Percentiles rank a stretch among this genome's conserved stretches.
Conservation (phyloP, 2,113 vertebrate genomes). For the Thomomys bottae region DNA sequence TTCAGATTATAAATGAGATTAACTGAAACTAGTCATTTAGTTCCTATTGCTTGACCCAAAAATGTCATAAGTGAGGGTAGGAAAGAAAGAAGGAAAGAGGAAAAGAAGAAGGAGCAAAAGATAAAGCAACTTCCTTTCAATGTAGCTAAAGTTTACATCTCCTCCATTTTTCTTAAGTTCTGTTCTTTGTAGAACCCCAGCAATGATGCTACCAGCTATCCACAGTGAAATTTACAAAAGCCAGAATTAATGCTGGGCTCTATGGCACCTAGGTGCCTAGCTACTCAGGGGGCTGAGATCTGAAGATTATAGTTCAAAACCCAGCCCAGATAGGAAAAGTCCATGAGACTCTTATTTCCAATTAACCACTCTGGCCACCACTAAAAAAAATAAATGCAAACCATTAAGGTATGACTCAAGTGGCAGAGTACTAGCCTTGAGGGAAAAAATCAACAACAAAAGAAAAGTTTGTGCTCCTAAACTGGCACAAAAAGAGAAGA, state of each 20-base stretch:
- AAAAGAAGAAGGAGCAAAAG: not conserved
- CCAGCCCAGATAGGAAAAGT: too few species aligned
- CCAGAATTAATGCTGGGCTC: not conserved
- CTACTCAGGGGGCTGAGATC: too few species aligned
- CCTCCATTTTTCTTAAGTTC: conserved; percentile 2
- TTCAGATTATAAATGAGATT: conserved; percentile 29
- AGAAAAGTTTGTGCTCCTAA: too few species aligned
- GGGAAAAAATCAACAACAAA: too few species aligned
- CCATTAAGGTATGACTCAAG: too few species aligned
- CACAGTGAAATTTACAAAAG: not conserved
- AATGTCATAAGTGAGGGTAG: not conserved
- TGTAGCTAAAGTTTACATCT: not conserved
- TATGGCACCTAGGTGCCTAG: too few species aligned
- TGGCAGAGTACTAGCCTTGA: too few species aligned
- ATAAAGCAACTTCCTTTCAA: not conserved
- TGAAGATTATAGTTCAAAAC: too few species aligned
- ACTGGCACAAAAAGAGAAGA: too few species aligned
- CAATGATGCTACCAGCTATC: not conserved
- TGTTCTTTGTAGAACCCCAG: not conserved
- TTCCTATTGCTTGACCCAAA: conserved; percentile 28
- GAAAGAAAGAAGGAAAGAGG: not conserved
- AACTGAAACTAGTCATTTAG: not conserved
- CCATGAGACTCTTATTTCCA: too few species aligned
- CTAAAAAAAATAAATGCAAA: too few species aligned
- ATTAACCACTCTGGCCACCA: too few species aligned